Percentiles rank a stretch among this genome's conserved stretches.
phyloP scores from a whole-genome alignment of 2,113 vertebrate genomes.

The Corythoichthys haematopterus region DNA sequence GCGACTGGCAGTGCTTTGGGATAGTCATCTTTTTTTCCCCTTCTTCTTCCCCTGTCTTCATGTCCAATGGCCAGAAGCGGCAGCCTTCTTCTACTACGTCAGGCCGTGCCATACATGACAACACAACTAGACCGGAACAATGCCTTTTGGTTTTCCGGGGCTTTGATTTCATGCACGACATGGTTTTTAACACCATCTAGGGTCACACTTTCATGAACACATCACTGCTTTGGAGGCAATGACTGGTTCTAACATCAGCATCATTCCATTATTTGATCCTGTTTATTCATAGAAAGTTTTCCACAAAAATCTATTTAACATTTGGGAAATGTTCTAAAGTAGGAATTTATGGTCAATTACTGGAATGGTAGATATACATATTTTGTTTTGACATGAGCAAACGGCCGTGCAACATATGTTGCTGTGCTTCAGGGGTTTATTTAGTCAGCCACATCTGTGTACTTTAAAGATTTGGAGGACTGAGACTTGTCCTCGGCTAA shows the following conservation, averaged over 20 bases:
- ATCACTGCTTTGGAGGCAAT: not conserved
- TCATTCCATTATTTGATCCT: not conserved
- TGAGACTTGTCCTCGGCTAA: not conserved
- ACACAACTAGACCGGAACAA: constrained; percentile 67
- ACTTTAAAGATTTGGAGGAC: not conserved
- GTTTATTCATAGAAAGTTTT: not conserved
- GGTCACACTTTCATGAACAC: not conserved
- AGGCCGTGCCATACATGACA: constrained; percentile 39
- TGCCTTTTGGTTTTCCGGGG: constrained; percentile 59
- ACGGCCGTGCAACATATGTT: too few relatives aligned
- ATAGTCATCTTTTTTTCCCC: constrained; percentile 8
- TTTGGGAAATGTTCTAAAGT: too few relatives aligned
- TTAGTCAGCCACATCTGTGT: not conserved
- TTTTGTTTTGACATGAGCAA: too few relatives aligned
- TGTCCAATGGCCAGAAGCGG: constrained; percentile 28
- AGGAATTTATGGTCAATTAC: too few relatives aligned
- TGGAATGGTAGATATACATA: too few relatives aligned
- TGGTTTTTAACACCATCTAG: constrained; percentile 28
- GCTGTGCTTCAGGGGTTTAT: too few relatives aligned
- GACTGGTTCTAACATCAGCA: not conserved
- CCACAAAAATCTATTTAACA: too few relatives aligned
- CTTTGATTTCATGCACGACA: constrained; percentile 53
- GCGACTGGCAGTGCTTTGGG: constrained; percentile 34
- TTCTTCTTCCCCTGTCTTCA: constrained; percentile 3
- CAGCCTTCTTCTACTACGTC: constrained; percentile 12